Evolutionary conservation across 2,888 invertebrate species (phyloP).

Genomic region (Hydroisotoma schaefferi): DNA sequence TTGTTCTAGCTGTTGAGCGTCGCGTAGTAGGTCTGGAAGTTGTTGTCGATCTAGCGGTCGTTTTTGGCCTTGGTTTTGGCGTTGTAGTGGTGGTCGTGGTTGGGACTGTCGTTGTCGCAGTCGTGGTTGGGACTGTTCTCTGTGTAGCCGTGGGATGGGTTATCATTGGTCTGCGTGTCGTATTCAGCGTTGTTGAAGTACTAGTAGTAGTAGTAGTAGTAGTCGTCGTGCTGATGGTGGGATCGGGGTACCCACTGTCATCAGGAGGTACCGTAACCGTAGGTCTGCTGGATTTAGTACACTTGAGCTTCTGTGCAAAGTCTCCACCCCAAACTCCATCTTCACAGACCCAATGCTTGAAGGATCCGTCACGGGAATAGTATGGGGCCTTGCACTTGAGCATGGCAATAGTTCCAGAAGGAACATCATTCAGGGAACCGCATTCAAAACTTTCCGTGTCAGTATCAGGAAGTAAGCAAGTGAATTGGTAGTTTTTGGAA

Average conservation of each 20-base stretch:
- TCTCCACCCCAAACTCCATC: constrained; percentile 27
- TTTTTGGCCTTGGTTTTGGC: constrained; percentile 1
- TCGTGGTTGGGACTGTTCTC: neutral
- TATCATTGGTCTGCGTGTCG: neutral
- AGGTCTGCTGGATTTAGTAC: neutral
- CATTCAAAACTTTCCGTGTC: neutral
- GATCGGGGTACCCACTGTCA: too few species aligned
- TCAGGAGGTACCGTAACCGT: too few species aligned
- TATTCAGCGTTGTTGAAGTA: neutral
- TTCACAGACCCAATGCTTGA: constrained; percentile 22
- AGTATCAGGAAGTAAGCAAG: neutral
- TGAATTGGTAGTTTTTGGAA: constrained; percentile 3
- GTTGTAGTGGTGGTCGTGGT: constrained; percentile 7
- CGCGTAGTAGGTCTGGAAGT: neutral
- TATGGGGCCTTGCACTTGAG: constrained; percentile 25
- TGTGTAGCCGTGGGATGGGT: neutral
- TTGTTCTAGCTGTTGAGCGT: neutral
- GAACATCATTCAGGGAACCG: neutral
- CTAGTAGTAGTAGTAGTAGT: neutral
- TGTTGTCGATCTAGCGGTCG: neutral
- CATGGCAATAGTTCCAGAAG: constrained; percentile 16
- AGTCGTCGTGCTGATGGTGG: too few species aligned
- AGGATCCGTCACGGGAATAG: constrained; percentile 3
- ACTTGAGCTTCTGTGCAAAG: constrained; percentile 14
- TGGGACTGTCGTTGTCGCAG: neutral